Evolutionary conservation across 2,113 vertebrate species (phyloP).

Genomic region (Hemichromis elongatus): DNA sequence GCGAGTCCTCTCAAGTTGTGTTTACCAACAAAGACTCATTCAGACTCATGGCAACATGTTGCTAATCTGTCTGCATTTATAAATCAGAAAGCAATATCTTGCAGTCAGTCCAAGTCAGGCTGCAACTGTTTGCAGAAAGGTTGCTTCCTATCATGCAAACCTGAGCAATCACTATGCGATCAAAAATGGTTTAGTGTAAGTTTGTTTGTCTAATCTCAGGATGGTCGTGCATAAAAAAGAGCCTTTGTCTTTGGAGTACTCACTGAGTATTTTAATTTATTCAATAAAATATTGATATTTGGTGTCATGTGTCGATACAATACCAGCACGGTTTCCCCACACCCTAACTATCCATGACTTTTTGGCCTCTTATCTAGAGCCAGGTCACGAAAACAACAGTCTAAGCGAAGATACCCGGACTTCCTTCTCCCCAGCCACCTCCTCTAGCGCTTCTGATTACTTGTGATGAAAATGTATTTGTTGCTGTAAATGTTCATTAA

Average conservation of each 20-base stretch:
- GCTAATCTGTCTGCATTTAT: neutral
- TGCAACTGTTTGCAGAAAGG: neutral
- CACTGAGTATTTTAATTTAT: neutral
- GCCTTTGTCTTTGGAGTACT: neutral
- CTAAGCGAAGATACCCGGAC: neutral
- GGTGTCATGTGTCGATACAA: neutral
- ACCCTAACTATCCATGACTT: neutral
- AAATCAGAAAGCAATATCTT: neutral
- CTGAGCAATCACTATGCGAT: neutral
- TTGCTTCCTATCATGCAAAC: neutral
- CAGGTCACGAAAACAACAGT: neutral
- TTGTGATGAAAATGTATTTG: neutral
- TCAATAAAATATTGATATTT: neutral
- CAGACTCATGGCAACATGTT: neutral
- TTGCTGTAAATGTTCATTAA: neutral
- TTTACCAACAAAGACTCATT: neutral
- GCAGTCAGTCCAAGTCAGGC: neutral
- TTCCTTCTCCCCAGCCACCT: neutral
- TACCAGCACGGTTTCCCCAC: neutral
- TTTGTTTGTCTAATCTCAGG: neutral
- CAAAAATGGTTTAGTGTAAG: neutral
- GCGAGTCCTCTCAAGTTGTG: neutral
- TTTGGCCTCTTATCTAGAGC: neutral
- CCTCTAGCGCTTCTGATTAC: neutral
- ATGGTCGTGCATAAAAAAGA: neutral